Base-by-base conservation (phyloP, 2,888 invertebrate species). In the Julus scandinavius region DNA sequence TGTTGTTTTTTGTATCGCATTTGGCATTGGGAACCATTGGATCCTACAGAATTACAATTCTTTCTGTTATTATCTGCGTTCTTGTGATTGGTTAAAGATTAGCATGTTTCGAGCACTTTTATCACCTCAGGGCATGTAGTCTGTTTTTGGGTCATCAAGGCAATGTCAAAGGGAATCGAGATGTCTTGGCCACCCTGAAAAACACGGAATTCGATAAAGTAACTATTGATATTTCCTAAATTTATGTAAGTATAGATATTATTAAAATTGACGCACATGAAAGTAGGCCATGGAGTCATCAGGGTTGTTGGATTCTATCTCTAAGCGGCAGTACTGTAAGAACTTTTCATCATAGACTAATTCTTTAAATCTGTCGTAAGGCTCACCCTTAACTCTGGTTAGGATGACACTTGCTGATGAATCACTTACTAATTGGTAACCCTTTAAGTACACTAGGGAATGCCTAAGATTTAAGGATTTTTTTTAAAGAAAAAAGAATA, bases 291-390 rank as follows among this genome's bases (percentile, higher is more conserved):
- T 29, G 29, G 72, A 2, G 72, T 72, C 72, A 9, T 72, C 72
- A 29, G 72, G 72, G 29, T 72, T 72, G 72, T 72, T 72, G 29
- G 72, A 72, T 72, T 72, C 72, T 2, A n/a, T 72, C 72, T 72
- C 72, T 11, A 72, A n/a, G 9, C 29, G 17, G n/a, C 72, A 72
- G 29, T 72, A 29, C 6, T 72, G 72, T 11, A 72, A n/a, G 72
- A 72, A 72, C 9, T 20, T 72, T 72, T 72, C 72, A n/a, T 72
- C 72, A 9, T 29, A 72, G n/a, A 72, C 72, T 9, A 72, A 29
- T 6, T 29, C 5, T 17, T 9, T n/a, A 29, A 72, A 29, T 11
- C 9, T 72, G 1, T 29, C 72, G 9, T 1, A 11, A 7, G 72
- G 72, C 29, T 20, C 72, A 72, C 29, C 72, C 72, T 72, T 5